Base-by-base conservation (phyloP, 2,113 vertebrate species). In the Lophotis ruficrista region DNA sequence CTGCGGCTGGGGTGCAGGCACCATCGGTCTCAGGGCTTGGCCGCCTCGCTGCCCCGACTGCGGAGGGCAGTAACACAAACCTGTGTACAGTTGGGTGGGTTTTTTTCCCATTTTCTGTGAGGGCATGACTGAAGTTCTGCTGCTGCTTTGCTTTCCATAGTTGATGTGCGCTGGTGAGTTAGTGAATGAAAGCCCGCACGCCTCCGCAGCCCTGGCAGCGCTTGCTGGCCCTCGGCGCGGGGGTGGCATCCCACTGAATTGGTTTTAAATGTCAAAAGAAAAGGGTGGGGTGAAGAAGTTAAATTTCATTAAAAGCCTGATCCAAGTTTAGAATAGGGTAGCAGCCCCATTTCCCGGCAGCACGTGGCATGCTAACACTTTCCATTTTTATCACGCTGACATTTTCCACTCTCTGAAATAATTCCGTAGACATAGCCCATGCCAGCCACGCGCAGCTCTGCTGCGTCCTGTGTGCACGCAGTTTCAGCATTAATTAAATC, bases 1-100 rank as follows among this genome's bases (percentile, higher is more conserved):
- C 50, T 89, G 68, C 54, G 37, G 12, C 25, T n/a, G 68, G 41
- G 13, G 1, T 10, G 8, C 79, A 61, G 71, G 2, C 35, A 47
- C 10, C 14, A 0, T 1, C 3, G 3, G 7, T 22, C 53, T 45
- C 1, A 0, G 50, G n/a, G 31, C 69, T 73, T 0, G 0, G 33
- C 37, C 4, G 1, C n/a, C 11, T 51, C 2, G 0, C 31, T 68
- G 70, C 56, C 21, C 27, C 8, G 4, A 2, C 35, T 12, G 27
- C 7, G 0, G 35, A 56, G 57, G 65, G 33, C 14, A 30, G 1
- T 6, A 11, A 4, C 8, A 3, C 9, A 58, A 69, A 33, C 41
- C 37, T n/a, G 12, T 15, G 3, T 4, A 14, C 12, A 1, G 25
- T 5, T 47, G 4, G 16, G 41, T 43, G 27, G 3, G 0, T 22